Evolutionary conservation across 2,113 vertebrate species (phyloP).

Genomic region (Cisticola juncidis): DNA sequence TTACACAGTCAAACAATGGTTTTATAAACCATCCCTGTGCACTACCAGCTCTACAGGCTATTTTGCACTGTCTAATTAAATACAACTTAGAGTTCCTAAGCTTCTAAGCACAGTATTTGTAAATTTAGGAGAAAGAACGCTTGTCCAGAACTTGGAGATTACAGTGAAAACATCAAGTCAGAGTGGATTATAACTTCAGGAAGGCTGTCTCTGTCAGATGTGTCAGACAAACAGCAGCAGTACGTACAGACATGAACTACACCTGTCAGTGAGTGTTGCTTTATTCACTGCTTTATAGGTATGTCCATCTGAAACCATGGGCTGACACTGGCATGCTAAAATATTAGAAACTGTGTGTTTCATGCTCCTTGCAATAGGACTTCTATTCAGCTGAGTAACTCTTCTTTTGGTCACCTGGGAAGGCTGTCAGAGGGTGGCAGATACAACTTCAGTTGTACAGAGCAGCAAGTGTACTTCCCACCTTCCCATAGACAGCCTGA

Average conservation of each 20-base stretch:
- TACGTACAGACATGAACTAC: neutral
- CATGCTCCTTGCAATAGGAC: neutral
- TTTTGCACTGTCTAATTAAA: neutral
- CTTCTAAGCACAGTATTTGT: neutral
- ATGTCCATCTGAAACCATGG: neutral
- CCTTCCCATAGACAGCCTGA: neutral
- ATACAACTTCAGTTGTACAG: neutral
- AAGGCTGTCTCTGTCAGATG: neutral
- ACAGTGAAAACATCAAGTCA: neutral
- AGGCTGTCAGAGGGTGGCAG: neutral
- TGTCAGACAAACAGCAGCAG: neutral
- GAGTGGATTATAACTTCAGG: neutral
- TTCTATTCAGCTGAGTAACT: neutral
- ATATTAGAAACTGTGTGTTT: neutral
- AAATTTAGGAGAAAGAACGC: neutral
- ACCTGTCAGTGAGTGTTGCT: neutral
- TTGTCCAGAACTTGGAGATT: neutral
- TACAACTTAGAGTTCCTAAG: neutral
- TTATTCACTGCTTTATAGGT: neutral
- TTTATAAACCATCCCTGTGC: neutral
- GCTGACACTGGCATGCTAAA: neutral
- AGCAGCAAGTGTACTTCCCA: neutral
- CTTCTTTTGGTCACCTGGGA: neutral
- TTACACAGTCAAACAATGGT: neutral
- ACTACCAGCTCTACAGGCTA: neutral